phyloP scores from a whole-genome alignment of 2,888 invertebrate genomes.

The Bellardia bayeri region DNA sequence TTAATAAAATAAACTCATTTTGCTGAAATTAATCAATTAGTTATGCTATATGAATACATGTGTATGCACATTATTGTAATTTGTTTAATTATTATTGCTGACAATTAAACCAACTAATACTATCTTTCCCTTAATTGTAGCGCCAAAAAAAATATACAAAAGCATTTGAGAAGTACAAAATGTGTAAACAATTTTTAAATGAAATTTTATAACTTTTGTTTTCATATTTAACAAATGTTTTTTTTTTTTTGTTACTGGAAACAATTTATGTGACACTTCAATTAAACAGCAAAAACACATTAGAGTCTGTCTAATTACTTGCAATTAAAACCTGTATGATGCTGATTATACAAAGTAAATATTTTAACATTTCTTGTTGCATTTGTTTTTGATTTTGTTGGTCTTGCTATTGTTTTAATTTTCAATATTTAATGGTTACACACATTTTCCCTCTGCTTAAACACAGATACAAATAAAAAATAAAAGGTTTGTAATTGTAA shows the following conservation, averaged over 20 bases:
- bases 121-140: no score
- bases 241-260: neutral
- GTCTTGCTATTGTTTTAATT: neutral
- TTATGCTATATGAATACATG: no score
- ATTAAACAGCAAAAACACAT: conserved; percentile 22
- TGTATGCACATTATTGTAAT: no score
- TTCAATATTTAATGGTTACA: neutral
- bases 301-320: conserved; percentile 53
- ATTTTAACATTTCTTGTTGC: neutral
- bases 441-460: neutral
- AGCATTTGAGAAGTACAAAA: neutral
- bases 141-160: neutral
- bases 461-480: neutral
- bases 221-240: conserved; percentile 15
- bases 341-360: neutral
- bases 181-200: conserved; percentile 3
- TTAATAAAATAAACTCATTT: no score
- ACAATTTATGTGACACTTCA: conserved; percentile 11
- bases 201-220: neutral
- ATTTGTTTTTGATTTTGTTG: neutral
- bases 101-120: no score
- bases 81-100: no score
- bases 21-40: no score
- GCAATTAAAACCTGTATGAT: conserved; percentile 51
- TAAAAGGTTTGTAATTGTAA: neutral